Base-by-base conservation (phyloP, 2,113 vertebrate genomes). In the Rattus rattus region DNA sequence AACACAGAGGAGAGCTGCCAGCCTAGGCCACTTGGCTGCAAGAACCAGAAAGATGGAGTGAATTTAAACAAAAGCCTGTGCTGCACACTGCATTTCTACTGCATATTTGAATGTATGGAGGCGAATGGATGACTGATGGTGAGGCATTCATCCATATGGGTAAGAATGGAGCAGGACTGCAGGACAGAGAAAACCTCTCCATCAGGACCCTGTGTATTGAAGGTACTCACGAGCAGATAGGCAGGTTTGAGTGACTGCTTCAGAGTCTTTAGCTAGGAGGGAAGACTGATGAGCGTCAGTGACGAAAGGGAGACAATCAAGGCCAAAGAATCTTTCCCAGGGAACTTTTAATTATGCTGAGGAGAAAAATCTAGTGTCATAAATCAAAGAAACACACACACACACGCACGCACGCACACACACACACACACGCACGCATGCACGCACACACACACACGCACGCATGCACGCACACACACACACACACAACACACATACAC, bases 271-370 rank as follows among this genome's bases (percentile, higher is more conserved):
- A 59, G 1, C 20, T 20, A 88, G 2, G 49, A 76, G 22, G 52
- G 81, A 7, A 7, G 22, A 69, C 7, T 12, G 56, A 63, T n/a
- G 80, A 88, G 49, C 12, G 1, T 2, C 7, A 20, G 5, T 16
- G 2, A 33, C 47, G 28, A 22, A 61, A 79, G 39, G n/a, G n/a
- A 95, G 63, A 17, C 20, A 94, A 93, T 94, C 63, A 88, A 97
- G 28, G 49, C 16, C n/a, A 63, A 28, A 4, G 2, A 56, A 26
- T 26, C 69, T 80, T 73, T 47, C 16, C 80, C 22, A 75, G 72
- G 52, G 12, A 96, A 36, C 16, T 86, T 92, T 95, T 93, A 95
- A 92, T 96, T 96, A 88, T 90, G 36, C 7, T 1, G 76, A 93
- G 39, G 70, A 94, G 47, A 94, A 92, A 88, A 89, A 1, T 13